Evolutionary conservation across 2,797 vertebrate species (phyloP).

Genomic region (Tachyglossus aculeatus): DNA sequence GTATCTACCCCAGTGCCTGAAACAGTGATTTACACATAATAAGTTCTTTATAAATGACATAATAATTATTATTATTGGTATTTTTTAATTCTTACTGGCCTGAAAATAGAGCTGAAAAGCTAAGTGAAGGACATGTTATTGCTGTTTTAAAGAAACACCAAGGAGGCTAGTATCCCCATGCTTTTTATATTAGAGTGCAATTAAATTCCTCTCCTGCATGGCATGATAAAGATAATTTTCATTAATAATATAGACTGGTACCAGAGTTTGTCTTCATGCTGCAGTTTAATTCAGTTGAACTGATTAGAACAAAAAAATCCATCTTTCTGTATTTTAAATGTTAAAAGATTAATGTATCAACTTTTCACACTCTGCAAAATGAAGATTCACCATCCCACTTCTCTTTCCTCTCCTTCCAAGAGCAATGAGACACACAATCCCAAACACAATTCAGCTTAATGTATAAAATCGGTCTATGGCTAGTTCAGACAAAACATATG

Average conservation of each 20-base stretch:
- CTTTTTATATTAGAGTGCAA: not conserved
- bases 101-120: not conserved
- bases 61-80: no score
- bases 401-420: not conserved
- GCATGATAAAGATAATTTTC: slow-evolving; percentile 1
- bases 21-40: no score
- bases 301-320: not conserved
- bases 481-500: not conserved
- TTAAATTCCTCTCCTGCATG: slow-evolving; percentile 1
- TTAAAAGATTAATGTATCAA: no score
- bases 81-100: no score
- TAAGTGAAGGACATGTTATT: not conserved
- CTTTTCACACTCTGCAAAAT: not conserved
- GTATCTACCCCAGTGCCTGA: no score
- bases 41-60: no score
- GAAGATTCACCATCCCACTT: not conserved
- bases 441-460: not conserved
- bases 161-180: not conserved
- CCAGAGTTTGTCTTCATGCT: slow-evolving; percentile 19
- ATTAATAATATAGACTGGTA: not conserved
- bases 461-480: no score
- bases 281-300: slow-evolving; percentile 17
- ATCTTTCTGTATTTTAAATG: not conserved
- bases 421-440: not conserved
- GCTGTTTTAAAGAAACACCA: not conserved